Base-by-base conservation (phyloP, 2,113 vertebrate species). In the Salvelinus namaycush region DNA sequence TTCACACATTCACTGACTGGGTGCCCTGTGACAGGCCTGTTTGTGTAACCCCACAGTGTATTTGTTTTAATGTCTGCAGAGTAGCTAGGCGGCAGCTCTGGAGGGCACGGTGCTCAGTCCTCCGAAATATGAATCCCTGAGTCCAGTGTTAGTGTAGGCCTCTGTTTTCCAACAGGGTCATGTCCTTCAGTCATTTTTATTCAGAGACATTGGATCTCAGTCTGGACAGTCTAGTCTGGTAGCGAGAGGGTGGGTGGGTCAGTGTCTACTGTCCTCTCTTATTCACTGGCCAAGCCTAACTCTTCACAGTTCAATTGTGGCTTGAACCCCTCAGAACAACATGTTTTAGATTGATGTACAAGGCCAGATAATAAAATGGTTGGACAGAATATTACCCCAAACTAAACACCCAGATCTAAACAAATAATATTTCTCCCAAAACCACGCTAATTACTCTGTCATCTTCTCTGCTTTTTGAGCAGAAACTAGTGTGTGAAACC, bases 131-230 rank as follows among this genome's bases (percentile, higher is more conserved):
- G 86, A 92, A 80, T 85, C 76, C 76, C 18, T 68, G 68, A 72
- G 76, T 76, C 70, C 74, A 65, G 39, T 48, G 79, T 90, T 20
- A 3, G 39, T 24, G 59, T 79, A 77, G 81, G 79, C 70, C 86
- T 78, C 71, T 90, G 87, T 90, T 92, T 92, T 90, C 77, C 84
- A 87, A 88, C 81, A 86, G 82, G 89, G 88, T 92, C 88, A 74
- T 81, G 89, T 91, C 91, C 87, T 91, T 83, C 82, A 73, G 84
- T 70, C 75, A 73, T 89, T 92, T 89, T 91, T 89, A 90, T 88
- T 87, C 81, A 87, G 79, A 87, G 86, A 89, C 87, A 88, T 76
- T 82, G 86, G 89, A 90, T 88, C 82, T 88, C 79, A 86, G 51
- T 54, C 51, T 54, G 83, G 83, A 84, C 78, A 84, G 78, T 54